Evolutionary conservation across 1,140 invertebrate species (phyloP), one percentile per base, ranked within the genome.

Genomic region (Leptopilina clavipes): DNA sequence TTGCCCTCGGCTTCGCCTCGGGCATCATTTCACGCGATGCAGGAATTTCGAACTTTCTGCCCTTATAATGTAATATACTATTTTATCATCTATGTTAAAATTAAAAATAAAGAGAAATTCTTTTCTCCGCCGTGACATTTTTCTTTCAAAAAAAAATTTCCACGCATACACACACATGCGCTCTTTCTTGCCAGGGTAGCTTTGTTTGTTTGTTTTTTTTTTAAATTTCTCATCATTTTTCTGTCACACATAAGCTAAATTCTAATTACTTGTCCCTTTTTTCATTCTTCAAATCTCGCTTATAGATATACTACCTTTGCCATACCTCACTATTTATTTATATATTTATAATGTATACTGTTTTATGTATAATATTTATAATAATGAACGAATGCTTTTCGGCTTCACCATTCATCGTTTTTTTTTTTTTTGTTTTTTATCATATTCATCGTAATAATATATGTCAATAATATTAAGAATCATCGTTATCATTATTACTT

Each of bases 401-500:
- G 54, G 25, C 70, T 43, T 65, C 70, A 22, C 44, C 40, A 73
- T 45, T 79, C 44, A 43, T 22, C 6, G 37, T 59, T 37, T 48
- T 82, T 70, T 77, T n/a, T n/a, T n/a, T n/a, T n/a, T n/a, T n/a
- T n/a, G n/a, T n/a, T n/a, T n/a, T 76, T 79, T 76, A 78, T 78
- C 48, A 75, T 80, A 74, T 80, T 83, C 78, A 80, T 77, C 71
- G 79, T 83, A 83, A 85, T 82, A 84, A 84, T 86, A 83, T 40
- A 79, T 77, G 74, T 79, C 70, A 75, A 78, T 86, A 83, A 85
- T 65, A 76, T 85, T 83, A 84, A 79, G 74, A 76, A 79, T 81
- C n/a, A n/a, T n/a, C 74, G 75, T 84, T 84, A 84, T 86, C 84
- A 88, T 86, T 87, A 87, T 86, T 88, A 88, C 85, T 88, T 90